These are phyloP conservation scores for Drosophila mojavensis DNA, from an alignment of 1,140 invertebrate species.

Conservation along the genomic window DNA sequence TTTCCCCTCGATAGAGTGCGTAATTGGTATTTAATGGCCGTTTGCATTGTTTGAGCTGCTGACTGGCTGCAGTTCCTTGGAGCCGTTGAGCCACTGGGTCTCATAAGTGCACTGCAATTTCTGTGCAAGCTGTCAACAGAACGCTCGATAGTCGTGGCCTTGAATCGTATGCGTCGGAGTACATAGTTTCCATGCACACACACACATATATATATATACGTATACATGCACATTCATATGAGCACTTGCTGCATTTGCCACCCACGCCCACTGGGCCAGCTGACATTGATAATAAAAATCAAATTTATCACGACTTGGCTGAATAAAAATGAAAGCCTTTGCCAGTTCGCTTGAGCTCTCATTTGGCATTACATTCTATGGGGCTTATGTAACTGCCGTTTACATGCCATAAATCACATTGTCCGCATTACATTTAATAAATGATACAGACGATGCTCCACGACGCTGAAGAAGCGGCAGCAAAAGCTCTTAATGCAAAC, in stretches of 20 bases:
- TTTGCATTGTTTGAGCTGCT: slow-evolving; percentile 6
- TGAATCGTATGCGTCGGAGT: slow-evolving; percentile 3
- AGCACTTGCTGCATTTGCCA: slow-evolving; percentile 4
- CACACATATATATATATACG: background rate
- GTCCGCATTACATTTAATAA: slow-evolving; percentile 12
- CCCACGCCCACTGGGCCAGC: background rate
- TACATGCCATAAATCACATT: slow-evolving; percentile 12
- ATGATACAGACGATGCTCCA: slow-evolving; percentile 3
- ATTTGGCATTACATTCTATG: background rate
- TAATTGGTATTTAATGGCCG: slow-evolving; percentile 11
- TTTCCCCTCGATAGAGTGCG: background rate
- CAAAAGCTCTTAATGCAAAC: background rate
- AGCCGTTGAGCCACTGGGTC: background rate
- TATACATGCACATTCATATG: background rate
- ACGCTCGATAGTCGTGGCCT: slow-evolving; percentile 10
- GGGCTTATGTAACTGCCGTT: background rate
- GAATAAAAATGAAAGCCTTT: slow-evolving; percentile 7
- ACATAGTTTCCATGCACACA: background rate
- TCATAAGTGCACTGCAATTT: slow-evolving; percentile 6
- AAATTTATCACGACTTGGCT: slow-evolving; percentile 12
- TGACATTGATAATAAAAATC: slow-evolving; percentile 12
- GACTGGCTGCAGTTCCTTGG: background rate
- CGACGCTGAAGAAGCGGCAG: background rate
- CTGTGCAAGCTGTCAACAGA: slow-evolving; percentile 16
- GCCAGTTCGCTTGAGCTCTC: background rate